Conservation (phyloP, 2,888 invertebrate species). For the Argynnis bischoffii region DNA sequence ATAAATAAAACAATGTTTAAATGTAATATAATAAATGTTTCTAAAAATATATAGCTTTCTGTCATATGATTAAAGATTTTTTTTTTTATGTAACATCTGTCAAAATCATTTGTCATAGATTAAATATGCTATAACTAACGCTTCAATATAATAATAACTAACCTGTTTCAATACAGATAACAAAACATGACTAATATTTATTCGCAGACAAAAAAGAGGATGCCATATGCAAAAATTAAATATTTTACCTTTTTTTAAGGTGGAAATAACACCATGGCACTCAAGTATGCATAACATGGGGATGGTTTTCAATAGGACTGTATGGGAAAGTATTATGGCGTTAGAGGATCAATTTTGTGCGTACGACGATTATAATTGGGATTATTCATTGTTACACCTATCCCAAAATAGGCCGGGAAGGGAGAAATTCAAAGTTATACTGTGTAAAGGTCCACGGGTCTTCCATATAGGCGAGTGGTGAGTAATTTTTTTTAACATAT, state of each 20-base stretch:
- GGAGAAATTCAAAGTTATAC: constrained; percentile 91
- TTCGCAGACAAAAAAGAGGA: no score
- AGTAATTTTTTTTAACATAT: constrained; percentile 51
- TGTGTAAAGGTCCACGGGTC: constrained; percentile 95
- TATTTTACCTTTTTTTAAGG: constrained; percentile 74
- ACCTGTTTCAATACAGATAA: no score
- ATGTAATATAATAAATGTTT: no score
- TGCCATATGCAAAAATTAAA: background rate
- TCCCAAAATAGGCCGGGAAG: constrained; percentile 90
- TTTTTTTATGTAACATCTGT: no score
- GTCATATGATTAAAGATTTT: no score
- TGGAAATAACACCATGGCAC: constrained; percentile 96
- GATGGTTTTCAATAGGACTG: constrained; percentile 94
- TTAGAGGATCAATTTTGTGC: constrained; percentile 94
- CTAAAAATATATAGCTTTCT: no score
- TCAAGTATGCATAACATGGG: constrained; percentile 99
- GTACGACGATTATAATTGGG: constrained; percentile 99
- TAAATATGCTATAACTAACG: no score
- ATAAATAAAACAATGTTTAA: no score
- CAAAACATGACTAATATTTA: no score
- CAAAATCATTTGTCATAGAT: no score
- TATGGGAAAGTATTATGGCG: constrained; percentile 92
- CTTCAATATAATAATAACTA: no score
- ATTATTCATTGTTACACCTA: constrained; percentile 97
- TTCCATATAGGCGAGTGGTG: constrained; percentile 99